Evolutionary conservation across 2,797 vertebrate species (phyloP).

Genomic region (Eupleurogrammus muticus): DNA sequence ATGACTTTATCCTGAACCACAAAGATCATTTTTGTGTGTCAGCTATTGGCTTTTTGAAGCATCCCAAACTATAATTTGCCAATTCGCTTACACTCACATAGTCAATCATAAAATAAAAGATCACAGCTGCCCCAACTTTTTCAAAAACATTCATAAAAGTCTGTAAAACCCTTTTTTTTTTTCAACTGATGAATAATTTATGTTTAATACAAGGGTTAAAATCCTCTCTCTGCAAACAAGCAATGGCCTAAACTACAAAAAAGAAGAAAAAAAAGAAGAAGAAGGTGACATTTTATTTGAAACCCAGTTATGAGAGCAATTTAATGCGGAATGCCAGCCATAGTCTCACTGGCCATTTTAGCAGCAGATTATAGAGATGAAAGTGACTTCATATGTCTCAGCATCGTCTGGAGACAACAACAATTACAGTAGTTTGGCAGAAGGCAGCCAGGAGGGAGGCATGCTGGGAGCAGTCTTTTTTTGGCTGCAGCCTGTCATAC

Average conservation of each 20-base stretch:
- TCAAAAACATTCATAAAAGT: background rate
- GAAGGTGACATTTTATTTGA: slow-evolving; percentile 32
- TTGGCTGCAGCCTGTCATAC: slow-evolving; percentile 57
- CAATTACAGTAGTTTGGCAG: slow-evolving; percentile 66
- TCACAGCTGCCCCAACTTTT: slow-evolving; percentile 2
- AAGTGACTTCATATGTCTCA: slow-evolving; percentile 53
- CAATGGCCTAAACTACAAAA: background rate
- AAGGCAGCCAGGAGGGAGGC: slow-evolving; percentile 50
- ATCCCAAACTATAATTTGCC: background rate
- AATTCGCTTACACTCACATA: background rate
- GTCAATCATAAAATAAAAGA: background rate
- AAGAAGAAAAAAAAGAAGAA: background rate
- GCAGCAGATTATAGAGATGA: slow-evolving; percentile 61
- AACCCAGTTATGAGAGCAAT: slow-evolving; percentile 34
- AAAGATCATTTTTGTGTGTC: too few relatives aligned
- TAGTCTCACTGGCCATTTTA: slow-evolving; percentile 42
- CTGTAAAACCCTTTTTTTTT: slow-evolving; percentile 10
- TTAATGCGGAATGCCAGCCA: slow-evolving; percentile 28
- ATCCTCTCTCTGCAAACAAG: slow-evolving; percentile 30
- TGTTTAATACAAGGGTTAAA: background rate
- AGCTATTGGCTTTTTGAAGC: background rate
- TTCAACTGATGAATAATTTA: slow-evolving; percentile 25
- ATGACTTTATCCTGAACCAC: background rate
- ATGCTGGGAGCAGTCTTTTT: slow-evolving; percentile 43
- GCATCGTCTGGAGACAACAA: slow-evolving; percentile 50